A percentile compares a stretch with the other conserved stretches of the same genome.
These are phyloP conservation scores for Calyptommatus sinebrachiatus DNA, from an alignment of 2,113 vertebrate genomes.

Conservation along the genomic window DNA sequence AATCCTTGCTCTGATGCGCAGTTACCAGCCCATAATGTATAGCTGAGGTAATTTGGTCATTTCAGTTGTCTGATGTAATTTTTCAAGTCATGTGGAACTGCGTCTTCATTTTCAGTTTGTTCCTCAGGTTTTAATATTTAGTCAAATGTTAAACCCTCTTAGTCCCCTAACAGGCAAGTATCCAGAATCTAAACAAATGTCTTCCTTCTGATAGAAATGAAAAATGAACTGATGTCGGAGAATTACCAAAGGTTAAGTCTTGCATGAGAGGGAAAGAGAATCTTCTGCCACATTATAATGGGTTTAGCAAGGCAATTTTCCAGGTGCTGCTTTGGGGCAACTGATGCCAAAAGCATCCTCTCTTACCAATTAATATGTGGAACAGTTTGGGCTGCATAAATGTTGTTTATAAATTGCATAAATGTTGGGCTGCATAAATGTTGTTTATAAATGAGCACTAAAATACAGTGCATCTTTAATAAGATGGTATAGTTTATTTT, in stretches of 20 bases:
- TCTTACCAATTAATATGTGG: neutral
- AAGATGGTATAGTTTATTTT: too few species aligned
- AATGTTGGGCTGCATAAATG: too few species aligned
- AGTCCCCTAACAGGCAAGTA: neutral
- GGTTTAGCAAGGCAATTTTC: neutral
- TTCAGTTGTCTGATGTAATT: slow-evolving; percentile 28
- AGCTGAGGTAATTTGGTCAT: slow-evolving; percentile 35
- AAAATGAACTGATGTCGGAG: neutral
- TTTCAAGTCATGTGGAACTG: slow-evolving; percentile 39
- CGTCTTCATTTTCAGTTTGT: slow-evolving; percentile 43
- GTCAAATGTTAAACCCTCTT: neutral
- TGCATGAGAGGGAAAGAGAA: neutral
- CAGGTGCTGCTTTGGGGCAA: neutral
- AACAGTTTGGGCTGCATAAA: too few species aligned
- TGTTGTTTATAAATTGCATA: too few species aligned
- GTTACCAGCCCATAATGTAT: slow-evolving; percentile 30
- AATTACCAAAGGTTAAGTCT: neutral
- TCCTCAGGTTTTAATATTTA: slow-evolving; percentile 47
- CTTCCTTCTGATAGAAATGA: slow-evolving; percentile 33
- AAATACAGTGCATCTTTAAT: too few species aligned
- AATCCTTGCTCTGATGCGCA: slow-evolving; percentile 20
- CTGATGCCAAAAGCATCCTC: neutral
- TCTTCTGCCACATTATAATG: neutral
- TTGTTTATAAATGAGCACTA: too few species aligned
- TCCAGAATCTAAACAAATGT: slow-evolving; percentile 27